These are phyloP conservation scores for Mohoua ochrocephala DNA, from an alignment of 2,113 vertebrate species.

Conservation along the genomic window DNA sequence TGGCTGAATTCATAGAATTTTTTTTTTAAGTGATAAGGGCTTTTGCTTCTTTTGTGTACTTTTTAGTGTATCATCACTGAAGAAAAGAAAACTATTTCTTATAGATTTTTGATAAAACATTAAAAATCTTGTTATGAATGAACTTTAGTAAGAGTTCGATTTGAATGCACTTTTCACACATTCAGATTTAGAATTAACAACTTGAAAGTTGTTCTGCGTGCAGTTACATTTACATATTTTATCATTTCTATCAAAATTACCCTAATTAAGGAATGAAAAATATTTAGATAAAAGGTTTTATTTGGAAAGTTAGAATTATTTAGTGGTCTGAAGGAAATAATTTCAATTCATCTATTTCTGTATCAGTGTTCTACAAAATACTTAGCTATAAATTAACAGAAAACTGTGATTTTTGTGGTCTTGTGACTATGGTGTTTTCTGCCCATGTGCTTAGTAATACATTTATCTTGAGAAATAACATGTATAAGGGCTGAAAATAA, in stretches of 20 bases:
- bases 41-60: not conserved
- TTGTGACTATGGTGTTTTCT: not conserved
- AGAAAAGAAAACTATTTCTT: not conserved
- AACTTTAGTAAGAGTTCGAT: not conserved
- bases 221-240: not conserved
- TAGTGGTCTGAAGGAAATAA: not conserved
- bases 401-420: not conserved
- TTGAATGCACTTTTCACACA: not conserved
- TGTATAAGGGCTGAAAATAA: not conserved
- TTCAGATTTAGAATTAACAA: not conserved
- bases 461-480: not conserved
- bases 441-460: not conserved
- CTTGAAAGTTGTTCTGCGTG: not conserved
- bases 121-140: not conserved
- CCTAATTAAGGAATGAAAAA: not conserved
- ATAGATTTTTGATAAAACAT: not conserved
- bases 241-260: not conserved
- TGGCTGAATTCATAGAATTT: not conserved
- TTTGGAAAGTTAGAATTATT: not conserved
- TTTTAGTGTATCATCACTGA: not conserved
- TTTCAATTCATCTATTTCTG: not conserved
- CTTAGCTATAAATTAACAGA: not conserved
- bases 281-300: not conserved
- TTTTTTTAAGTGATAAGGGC: not conserved
- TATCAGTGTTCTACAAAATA: not conserved